Evolutionary conservation across 2,888 invertebrate species (phyloP).

Genomic region (Drosophila putrida): DNA sequence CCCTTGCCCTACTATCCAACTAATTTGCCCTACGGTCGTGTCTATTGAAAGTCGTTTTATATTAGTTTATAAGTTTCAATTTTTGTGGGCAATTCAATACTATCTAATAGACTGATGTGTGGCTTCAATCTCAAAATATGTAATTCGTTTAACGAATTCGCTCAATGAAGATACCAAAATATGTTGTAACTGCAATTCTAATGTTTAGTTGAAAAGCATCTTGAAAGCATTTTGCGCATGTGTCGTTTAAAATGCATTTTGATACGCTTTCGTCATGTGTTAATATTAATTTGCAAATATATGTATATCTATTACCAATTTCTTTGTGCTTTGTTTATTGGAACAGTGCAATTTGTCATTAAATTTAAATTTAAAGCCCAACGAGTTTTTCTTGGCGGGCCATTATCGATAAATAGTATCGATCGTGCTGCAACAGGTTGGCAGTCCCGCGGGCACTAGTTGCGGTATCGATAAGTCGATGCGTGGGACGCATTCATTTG

Average conservation of each 20-base stretch:
- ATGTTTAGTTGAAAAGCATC: constrained; percentile 51
- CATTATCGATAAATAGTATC: constrained; percentile 3
- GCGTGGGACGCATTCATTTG: too few species aligned
- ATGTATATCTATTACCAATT: constrained; percentile 1
- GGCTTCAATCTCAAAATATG: constrained; percentile 57
- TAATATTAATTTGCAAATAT: constrained; percentile 34
- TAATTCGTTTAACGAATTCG: constrained; percentile 57
- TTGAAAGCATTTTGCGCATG: constrained; percentile 53
- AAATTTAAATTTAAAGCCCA: constrained; percentile 37
- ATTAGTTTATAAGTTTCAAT: constrained; percentile 19
- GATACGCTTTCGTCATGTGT: constrained; percentile 46
- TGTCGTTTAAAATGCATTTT: constrained; percentile 49
- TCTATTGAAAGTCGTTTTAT: constrained; percentile 73
- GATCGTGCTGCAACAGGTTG: constrained; percentile 12
- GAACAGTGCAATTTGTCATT: constrained; percentile 50
- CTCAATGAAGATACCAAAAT: constrained; percentile 57
- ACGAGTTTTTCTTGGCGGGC: neutral
- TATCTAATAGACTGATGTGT: constrained; percentile 64
- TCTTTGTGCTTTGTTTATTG: constrained; percentile 23
- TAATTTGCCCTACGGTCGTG: constrained; percentile 84
- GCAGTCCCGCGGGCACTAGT: constrained; percentile 8
- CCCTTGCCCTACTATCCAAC: constrained; percentile 84
- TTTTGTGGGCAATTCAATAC: constrained; percentile 43
- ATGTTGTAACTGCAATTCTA: constrained; percentile 35
- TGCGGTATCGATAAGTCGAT: constrained; percentile 1